Conservation (phyloP, 2,113 vertebrate species). For the Dicrurus megarhynchus region DNA sequence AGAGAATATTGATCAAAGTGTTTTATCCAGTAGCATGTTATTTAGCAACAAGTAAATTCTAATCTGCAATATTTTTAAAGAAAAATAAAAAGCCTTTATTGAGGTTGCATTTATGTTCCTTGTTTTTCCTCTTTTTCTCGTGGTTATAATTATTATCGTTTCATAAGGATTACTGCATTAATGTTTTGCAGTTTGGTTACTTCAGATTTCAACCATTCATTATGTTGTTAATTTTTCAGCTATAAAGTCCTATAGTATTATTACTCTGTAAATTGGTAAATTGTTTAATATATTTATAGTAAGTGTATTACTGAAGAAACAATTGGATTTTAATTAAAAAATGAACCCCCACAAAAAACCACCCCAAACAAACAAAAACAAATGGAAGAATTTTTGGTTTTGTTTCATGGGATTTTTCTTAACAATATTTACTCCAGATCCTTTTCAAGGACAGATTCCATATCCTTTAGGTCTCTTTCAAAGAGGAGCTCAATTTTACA, state of each 20-base stretch:
- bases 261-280: background rate
- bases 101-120: background rate
- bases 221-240: background rate
- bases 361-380: background rate
- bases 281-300: background rate
- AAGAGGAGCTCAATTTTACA: background rate
- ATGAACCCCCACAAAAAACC: rapidly evolving
- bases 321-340: background rate
- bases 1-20: background rate
- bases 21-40: background rate
- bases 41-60: background rate
- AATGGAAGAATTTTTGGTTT: rapidly evolving
- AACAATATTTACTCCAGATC: background rate
- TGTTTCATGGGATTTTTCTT: background rate
- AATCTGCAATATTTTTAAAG: background rate
- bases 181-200: background rate
- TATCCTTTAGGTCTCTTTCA: background rate
- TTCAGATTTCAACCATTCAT: background rate
- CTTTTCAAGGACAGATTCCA: background rate
- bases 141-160: background rate
- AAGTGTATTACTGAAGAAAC: background rate
- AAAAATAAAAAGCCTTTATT: background rate
- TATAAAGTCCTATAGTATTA: background rate
- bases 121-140: background rate
- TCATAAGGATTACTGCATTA: background rate